Conservation (phyloP, 2,797 vertebrate genomes). For the Hephaestus fuliginosus region DNA sequence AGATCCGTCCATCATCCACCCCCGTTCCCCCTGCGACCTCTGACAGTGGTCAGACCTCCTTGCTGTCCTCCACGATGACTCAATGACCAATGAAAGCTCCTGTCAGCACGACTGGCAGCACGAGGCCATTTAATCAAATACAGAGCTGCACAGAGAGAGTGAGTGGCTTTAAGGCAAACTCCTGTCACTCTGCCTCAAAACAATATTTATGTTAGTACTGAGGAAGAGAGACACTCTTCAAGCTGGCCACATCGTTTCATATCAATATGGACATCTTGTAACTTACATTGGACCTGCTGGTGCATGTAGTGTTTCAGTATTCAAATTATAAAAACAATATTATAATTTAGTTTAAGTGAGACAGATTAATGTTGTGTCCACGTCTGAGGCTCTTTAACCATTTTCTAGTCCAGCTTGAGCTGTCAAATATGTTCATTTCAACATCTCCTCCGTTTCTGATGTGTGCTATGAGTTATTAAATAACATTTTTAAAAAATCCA, state of each 20-base stretch:
- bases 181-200: constrained; percentile 6
- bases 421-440: not conserved
- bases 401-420: not conserved
- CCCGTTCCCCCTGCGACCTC: constrained; percentile 21
- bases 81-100: constrained; percentile 25
- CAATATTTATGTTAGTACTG: not conserved
- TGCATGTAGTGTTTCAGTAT: no score
- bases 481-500: not conserved
- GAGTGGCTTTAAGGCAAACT: constrained; percentile 4
- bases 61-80: constrained; percentile 19
- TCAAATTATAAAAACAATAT: not conserved
- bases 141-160: not conserved
- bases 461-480: not conserved
- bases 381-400: not conserved
- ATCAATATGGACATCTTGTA: not conserved
- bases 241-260: not conserved
- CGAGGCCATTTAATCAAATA: constrained; percentile 8
- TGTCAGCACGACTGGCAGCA: constrained; percentile 26
- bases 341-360: not conserved
- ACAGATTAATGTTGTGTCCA: not conserved
- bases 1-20: constrained; percentile 1
- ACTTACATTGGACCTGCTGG: not conserved
- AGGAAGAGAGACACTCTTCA: not conserved
- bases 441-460: not conserved
- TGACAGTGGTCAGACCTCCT: constrained; percentile 26